These are phyloP conservation scores for Drosophila kepulauana DNA, from an alignment of 1,140 invertebrate genomes.

Conservation along the genomic window DNA sequence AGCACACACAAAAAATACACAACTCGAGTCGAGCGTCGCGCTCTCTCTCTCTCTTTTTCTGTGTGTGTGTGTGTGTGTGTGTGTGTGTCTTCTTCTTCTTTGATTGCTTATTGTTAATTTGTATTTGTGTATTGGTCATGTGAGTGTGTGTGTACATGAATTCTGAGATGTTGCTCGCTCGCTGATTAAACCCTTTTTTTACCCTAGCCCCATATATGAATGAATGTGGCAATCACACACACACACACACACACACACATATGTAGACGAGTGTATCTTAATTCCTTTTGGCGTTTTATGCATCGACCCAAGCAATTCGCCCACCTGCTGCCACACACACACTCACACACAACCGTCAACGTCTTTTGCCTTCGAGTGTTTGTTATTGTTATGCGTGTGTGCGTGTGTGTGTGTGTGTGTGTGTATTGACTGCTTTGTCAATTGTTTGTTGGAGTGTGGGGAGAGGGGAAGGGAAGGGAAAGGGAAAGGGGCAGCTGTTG, in stretches of 20 bases:
- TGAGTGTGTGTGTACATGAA: slow-evolving; percentile 38
- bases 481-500: too few relatives aligned
- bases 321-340: slow-evolving; percentile 38
- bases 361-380: slow-evolving; percentile 79
- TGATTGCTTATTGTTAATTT: slow-evolving; percentile 84
- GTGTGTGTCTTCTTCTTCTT: slow-evolving; percentile 51
- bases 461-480: too few relatives aligned
- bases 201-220: slow-evolving; percentile 45
- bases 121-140: slow-evolving; percentile 74
- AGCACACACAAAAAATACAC: slow-evolving; percentile 35
- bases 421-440: slow-evolving; percentile 77
- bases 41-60: background rate
- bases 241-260: slow-evolving; percentile 31
- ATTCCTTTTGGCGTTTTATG: slow-evolving; percentile 81
- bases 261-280: slow-evolving; percentile 46
- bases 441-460: slow-evolving; percentile 55
- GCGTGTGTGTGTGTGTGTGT: slow-evolving; percentile 31
- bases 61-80: slow-evolving; percentile 18
- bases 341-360: slow-evolving; percentile 22
- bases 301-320: slow-evolving; percentile 56
- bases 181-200: slow-evolving; percentile 83
- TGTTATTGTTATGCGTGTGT: slow-evolving; percentile 64
- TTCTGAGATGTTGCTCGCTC: slow-evolving; percentile 53
- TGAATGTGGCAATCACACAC: slow-evolving; percentile 55
- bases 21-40: background rate